A percentile compares a stretch with the other conserved stretches of the same genome.
phyloP scores from a whole-genome alignment of 2,113 vertebrate species.

The Lycocorax pyrrhopterus region DNA sequence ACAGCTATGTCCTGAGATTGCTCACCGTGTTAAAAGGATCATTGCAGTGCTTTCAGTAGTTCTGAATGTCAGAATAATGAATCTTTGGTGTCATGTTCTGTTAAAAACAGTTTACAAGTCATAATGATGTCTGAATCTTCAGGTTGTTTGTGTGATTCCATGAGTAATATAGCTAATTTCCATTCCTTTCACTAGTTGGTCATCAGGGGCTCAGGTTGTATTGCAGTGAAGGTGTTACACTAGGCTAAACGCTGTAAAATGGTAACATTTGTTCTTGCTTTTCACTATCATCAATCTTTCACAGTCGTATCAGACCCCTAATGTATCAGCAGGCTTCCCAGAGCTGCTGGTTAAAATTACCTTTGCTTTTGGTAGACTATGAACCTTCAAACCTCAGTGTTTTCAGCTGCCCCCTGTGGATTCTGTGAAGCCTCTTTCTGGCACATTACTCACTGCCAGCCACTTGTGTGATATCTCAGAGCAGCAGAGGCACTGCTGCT shows the following conservation, averaged over 20 bases:
- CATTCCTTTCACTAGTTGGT: conserved; percentile 13
- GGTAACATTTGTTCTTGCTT: conserved; percentile 69
- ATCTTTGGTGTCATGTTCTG: neutral
- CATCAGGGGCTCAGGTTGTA: neutral
- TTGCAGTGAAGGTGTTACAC: conserved; percentile 61
- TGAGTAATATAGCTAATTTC: neutral
- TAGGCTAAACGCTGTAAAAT: conserved; percentile 73
- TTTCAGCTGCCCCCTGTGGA: conserved; percentile 71
- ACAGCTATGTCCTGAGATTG: neutral
- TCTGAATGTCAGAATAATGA: neutral
- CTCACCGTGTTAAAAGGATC: neutral
- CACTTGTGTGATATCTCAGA: conserved; percentile 42
- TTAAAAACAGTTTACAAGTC: neutral
- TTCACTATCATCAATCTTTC: conserved; percentile 73
- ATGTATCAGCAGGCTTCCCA: conserved; percentile 68
- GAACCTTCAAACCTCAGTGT: conserved; percentile 64
- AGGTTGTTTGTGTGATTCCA: neutral
- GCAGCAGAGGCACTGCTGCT: conserved; percentile 20
- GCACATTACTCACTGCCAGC: conserved; percentile 68
- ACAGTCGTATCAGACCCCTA: conserved; percentile 54
- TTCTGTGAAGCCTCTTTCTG: conserved; percentile 58
- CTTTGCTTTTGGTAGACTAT: conserved; percentile 68
- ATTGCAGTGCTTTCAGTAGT: neutral
- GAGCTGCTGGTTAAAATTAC: conserved; percentile 70
- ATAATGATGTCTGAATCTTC: neutral